Conservation (phyloP, 2,797 vertebrate species). For the Cichlasoma orientale region DNA sequence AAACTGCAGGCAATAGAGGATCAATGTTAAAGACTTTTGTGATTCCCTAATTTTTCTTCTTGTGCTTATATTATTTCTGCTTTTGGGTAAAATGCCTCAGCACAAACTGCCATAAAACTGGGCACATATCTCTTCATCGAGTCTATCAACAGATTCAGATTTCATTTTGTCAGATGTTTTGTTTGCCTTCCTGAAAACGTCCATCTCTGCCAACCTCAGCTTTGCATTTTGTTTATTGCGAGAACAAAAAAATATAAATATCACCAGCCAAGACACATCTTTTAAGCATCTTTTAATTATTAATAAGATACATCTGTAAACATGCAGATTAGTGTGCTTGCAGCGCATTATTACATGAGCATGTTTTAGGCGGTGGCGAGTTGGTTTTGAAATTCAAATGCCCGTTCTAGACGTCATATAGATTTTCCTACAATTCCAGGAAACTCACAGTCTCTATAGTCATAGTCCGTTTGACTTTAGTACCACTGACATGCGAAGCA, state of each 20-base stretch:
- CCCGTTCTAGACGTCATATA: neutral
- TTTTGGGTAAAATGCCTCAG: neutral
- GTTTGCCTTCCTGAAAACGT: neutral
- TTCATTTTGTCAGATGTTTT: neutral
- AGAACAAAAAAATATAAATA: neutral
- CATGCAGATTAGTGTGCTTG: conserved; percentile 9
- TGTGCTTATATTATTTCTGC: neutral
- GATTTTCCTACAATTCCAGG: neutral
- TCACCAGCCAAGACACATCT: neutral
- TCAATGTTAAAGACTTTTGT: neutral
- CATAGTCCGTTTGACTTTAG: neutral
- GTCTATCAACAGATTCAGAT: neutral
- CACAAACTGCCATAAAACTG: neutral
- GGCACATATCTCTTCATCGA: neutral
- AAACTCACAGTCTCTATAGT: neutral
- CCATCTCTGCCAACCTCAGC: neutral
- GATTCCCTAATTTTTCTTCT: neutral
- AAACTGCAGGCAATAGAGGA: neutral
- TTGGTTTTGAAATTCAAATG: conserved; percentile 33
- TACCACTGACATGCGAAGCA: neutral
- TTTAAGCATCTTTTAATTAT: neutral
- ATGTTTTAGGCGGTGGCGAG: conserved; percentile 34
- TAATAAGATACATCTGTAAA: conserved; percentile 14
- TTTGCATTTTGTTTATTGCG: neutral
- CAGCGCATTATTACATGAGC: conserved; percentile 12